Conservation (phyloP, 2,797 vertebrate genomes). For the Pseudochirops corinnae region DNA sequence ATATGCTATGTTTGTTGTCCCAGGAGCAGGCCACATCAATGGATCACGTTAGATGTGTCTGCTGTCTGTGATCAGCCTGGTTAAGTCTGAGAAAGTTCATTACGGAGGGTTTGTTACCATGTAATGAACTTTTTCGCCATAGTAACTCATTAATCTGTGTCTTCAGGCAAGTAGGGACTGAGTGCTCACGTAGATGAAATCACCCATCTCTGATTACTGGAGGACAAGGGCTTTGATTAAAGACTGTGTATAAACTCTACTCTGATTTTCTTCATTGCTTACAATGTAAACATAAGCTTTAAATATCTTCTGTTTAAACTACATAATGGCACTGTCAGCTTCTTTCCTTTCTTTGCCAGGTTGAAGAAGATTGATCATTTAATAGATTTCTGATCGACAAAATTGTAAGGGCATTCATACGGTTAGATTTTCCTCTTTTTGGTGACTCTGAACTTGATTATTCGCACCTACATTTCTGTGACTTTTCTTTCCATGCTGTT, state of each 20-base stretch:
- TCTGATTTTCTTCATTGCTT: not conserved
- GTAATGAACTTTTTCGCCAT: not conserved
- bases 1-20: not conserved
- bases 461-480: slow-evolving; percentile 24
- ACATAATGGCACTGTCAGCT: not conserved
- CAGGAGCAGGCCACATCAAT: not conserved
- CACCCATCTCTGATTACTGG: not conserved
- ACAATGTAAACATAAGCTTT: not conserved
- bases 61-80: not conserved
- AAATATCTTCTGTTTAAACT: not conserved
- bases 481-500: slow-evolving; percentile 30
- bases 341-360: not conserved
- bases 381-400: not conserved
- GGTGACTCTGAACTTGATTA: slow-evolving; percentile 46
- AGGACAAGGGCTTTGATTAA: not conserved
- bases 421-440: slow-evolving; percentile 23
- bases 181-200: not conserved
- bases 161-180: not conserved
- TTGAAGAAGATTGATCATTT: not conserved
- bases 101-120: not conserved
- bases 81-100: not conserved
- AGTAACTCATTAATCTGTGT: not conserved
- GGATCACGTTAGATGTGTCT: not conserved
- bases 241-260: not conserved
- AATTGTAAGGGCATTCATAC: slow-evolving; percentile 1